Percentiles rank a stretch among this genome's conserved stretches.
phyloP scores from a whole-genome alignment of 2,797 vertebrate genomes.

The Rhinella marina region DNA sequence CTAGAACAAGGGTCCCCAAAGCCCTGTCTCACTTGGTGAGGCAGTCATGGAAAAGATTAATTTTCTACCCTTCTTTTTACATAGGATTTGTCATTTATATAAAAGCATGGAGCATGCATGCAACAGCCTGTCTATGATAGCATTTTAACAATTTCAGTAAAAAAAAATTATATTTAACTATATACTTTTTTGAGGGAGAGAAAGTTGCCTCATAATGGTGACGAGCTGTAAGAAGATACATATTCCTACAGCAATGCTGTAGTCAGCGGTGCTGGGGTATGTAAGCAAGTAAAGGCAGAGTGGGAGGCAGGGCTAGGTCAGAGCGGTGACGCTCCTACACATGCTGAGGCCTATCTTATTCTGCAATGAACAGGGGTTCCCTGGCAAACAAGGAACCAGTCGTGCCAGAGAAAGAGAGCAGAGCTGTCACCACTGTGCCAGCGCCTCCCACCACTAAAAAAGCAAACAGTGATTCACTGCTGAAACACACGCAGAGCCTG shows the following conservation, averaged over 20 bases:
- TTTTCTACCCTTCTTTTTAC: neutral
- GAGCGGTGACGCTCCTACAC: slow-evolving; percentile 40
- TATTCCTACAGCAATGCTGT: slow-evolving; percentile 23
- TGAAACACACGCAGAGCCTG: slow-evolving; percentile 54
- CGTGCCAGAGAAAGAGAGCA: slow-evolving; percentile 53
- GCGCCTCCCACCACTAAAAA: slow-evolving; percentile 53
- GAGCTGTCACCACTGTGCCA: slow-evolving; percentile 56
- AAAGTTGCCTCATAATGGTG: neutral
- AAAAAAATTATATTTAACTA: neutral
- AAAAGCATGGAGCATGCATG: neutral
- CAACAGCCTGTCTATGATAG: neutral
- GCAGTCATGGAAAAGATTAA: too few relatives aligned
- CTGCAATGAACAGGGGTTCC: slow-evolving; percentile 40
- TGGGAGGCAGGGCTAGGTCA: slow-evolving; percentile 39
- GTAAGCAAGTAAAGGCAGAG: slow-evolving; percentile 48
- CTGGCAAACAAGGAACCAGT: slow-evolving; percentile 41
- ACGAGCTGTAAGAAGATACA: neutral
- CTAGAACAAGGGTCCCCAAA: too few relatives aligned
- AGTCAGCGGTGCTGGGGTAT: slow-evolving; percentile 16
- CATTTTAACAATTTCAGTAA: neutral
- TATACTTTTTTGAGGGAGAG: neutral
- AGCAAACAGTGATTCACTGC: slow-evolving; percentile 60
- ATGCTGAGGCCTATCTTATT: slow-evolving; percentile 55
- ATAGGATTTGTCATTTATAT: neutral
- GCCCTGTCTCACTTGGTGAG: too few relatives aligned